phyloP scores from a whole-genome alignment of 2,888 invertebrate genomes.

The Sacculina carcini region DNA sequence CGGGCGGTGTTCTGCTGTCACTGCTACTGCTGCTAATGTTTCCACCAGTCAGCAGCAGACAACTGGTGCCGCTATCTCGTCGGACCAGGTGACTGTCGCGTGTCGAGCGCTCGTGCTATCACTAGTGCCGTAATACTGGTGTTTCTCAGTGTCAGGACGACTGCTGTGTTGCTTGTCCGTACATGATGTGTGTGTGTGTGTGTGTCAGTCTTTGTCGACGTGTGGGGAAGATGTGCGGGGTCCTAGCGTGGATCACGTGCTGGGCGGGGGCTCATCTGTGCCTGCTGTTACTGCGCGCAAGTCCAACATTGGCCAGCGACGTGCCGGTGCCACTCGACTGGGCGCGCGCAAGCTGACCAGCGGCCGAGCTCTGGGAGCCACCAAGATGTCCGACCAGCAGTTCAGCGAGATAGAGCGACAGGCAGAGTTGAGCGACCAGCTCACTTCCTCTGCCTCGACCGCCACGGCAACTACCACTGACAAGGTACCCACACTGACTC shows the following conservation, averaged over 20 bases:
- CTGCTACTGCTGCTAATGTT: neutral
- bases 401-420: slow-evolving; percentile 83
- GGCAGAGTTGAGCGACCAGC: slow-evolving; percentile 57
- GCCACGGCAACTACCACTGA: slow-evolving; percentile 15
- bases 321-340: slow-evolving; percentile 26
- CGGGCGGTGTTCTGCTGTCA: neutral
- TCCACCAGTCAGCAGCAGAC: too few relatives aligned
- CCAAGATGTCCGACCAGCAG: slow-evolving; percentile 72
- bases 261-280: slow-evolving; percentile 20
- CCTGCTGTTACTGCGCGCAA: slow-evolving; percentile 26
- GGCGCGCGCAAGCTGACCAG: slow-evolving; percentile 52
- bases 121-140: too few relatives aligned
- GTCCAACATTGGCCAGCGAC: slow-evolving; percentile 33
- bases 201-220: neutral
- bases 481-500: neutral
- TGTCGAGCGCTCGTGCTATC: neutral
- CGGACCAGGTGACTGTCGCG: neutral
- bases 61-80: neutral
- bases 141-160: too few relatives aligned
- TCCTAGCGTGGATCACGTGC: slow-evolving; percentile 24
- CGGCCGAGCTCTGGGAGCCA: slow-evolving; percentile 63
- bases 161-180: too few relatives aligned
- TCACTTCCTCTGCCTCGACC: slow-evolving; percentile 26
- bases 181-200: too few relatives aligned
- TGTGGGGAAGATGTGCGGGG: neutral